Evolutionary conservation across 2,888 invertebrate species (phyloP), one percentile per base, ranked within the genome.

Genomic region (Drosophila putrida): DNA sequence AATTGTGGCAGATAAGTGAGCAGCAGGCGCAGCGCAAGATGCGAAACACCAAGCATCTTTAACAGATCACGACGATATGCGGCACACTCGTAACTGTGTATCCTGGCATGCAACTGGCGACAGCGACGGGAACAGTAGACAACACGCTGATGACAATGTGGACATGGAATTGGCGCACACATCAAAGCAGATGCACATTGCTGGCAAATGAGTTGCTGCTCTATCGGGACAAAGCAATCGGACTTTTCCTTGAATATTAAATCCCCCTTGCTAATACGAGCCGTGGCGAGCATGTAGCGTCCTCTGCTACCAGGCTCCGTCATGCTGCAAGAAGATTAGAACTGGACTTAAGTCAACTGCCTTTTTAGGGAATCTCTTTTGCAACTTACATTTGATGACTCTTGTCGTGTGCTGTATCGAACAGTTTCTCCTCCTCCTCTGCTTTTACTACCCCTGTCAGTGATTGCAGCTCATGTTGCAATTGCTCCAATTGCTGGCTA

Each of bases 211-310:
- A 90, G 43, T 0, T 51, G 54, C 15, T 80, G 55, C 10, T 94
- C 94, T 90, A 95, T 90, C 71, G 95, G 93, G 2, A 97, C 96
- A 91, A 96, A 96, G 1, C 96, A 95, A 90, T 95, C 96, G 0
- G 98, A 96, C 80, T 95, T 94, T 91, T 98, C 98, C 0, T 95
- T 93, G 90, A 97, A 96, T 39, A 98, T 91, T 0, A 96, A 93
- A 78, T 96, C 95, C 0, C 96, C 97, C 49, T 94, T 93, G 8
- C 93, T 91, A 4, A 96, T 93, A 35, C 93, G 90, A 66, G 93
- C 93, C 10, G 93, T 94, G 0, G 96, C 94, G 33, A 95, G 90
- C 27, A 93, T 91, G 44, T 75, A 70, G 5, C 91, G 90, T 0
- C 90, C 90, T 38, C 47, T 38, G n/a, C 13, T 4, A 0, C 49